Base-by-base conservation (phyloP, 92 coral and sea anemone species). In the Heteractis magnifica region DNA sequence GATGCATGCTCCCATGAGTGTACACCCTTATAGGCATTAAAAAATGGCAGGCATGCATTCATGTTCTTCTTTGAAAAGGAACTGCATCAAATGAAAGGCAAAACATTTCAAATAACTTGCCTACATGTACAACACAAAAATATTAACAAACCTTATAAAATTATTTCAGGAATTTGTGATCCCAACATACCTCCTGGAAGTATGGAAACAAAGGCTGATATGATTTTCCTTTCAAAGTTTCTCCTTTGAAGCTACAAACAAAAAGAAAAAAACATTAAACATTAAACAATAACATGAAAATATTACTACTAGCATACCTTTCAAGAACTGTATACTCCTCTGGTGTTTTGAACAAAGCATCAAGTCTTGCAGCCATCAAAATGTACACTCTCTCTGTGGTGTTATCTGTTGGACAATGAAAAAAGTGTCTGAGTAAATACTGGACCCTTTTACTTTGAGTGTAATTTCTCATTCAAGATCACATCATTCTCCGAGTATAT, bases 341-440 rank as follows among this genome's bases (percentile, higher is more conserved):
- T 18, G 93, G 91, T 41, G 91, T 90, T 88, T 94, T 96, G 86
- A 96, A 96, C 51, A 96, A 86, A 23, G 99, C 97, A 50, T 81
- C 85, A 41, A 96, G 89, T 68, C 99, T 87, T 20, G 96, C 99
- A 70, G 86, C 94, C 99, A 96, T 94, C 97, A 96, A 89, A 65
- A 96, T 94, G 74, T 96, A 94, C 51, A 89, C 89, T 80, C 84
- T 90, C 62, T 88, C 83, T 2, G 96, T 87, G 58, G 72, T 77
- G 65, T 92, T 94, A 81, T 96, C 99, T 95, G 85, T 16, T 52
- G 86, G 19, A 77, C 18, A 19, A 58, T 9, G n/a, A 19, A 18
- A 23, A 62, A 62, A 18, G 44, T 2, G n/a, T n/a, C n/a, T n/a
- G 3, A 34, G 44, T 34, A 34, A 34, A 34, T 34, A 34, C 44